Percentiles rank a stretch among this genome's conserved stretches.
These are phyloP conservation scores for Ptychadena robeensis DNA, from an alignment of 2,797 vertebrate genomes.

Conservation along the genomic window DNA sequence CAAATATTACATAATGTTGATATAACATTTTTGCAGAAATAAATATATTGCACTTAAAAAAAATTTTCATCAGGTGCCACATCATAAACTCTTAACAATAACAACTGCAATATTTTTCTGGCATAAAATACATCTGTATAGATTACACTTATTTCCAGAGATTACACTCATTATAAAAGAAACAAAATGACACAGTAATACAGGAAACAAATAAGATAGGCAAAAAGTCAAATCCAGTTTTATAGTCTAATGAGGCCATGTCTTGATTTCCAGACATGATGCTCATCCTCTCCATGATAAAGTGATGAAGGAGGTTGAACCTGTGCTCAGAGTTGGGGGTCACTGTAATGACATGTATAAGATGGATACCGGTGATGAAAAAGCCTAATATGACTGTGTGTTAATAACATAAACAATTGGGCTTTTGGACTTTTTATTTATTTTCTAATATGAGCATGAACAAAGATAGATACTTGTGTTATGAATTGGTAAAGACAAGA, in stretches of 20 bases:
- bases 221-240: constrained; percentile 69
- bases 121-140: constrained; percentile 75
- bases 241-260: not conserved
- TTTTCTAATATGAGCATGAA: too few relatives aligned
- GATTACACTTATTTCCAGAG: constrained; percentile 71
- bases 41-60: constrained; percentile 99
- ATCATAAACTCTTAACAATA: constrained; percentile 77
- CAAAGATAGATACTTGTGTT: too few relatives aligned
- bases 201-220: constrained; percentile 68
- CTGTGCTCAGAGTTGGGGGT: constrained; percentile 7
- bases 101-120: constrained; percentile 70
- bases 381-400: not conserved
- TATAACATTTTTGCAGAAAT: constrained; percentile 93
- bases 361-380: not conserved
- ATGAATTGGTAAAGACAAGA: too few relatives aligned
- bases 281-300: not conserved
- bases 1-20: constrained; percentile 89
- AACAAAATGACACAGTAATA: constrained; percentile 77
- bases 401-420: too few relatives aligned
- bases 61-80: constrained; percentile 78
- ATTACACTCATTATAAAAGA: constrained; percentile 74
- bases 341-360: not conserved
- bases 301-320: not conserved
- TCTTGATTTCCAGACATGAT: not conserved
- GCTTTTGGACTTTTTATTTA: too few relatives aligned